Percentiles rank a stretch among this genome's conserved stretches.
phyloP scores from a whole-genome alignment of 2,888 invertebrate genomes.

The Arge pagana region DNA sequence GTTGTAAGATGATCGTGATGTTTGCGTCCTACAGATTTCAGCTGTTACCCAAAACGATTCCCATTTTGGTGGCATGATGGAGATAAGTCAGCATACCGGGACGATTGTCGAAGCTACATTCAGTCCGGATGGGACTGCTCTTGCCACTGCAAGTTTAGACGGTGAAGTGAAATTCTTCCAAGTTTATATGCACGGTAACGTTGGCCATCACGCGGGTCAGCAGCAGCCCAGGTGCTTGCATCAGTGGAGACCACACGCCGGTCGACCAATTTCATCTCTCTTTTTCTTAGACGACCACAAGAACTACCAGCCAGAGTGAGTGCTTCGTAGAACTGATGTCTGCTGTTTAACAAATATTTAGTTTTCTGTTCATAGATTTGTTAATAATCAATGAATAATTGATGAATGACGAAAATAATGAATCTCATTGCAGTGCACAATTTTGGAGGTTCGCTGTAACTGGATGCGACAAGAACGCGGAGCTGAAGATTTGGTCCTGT shows the following conservation, averaged over 20 bases:
- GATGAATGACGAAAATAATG: slow-evolving; percentile 5
- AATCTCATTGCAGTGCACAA: slow-evolving; percentile 63
- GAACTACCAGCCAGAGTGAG: slow-evolving; percentile 77
- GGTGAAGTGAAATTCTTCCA: slow-evolving; percentile 94
- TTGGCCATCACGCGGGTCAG: slow-evolving; percentile 53
- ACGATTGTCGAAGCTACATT: slow-evolving; percentile 84
- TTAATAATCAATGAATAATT: slow-evolving; percentile 13
- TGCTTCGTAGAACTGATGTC: slow-evolving; percentile 35
- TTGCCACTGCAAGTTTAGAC: slow-evolving; percentile 87
- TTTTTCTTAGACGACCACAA: slow-evolving; percentile 93
- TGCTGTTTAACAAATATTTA: slow-evolving; percentile 14
- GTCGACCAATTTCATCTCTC: slow-evolving; percentile 84
- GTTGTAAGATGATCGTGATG: slow-evolving; percentile 22
- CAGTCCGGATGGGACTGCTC: slow-evolving; percentile 92
- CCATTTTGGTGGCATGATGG: slow-evolving; percentile 54
- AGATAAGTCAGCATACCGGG: slow-evolving; percentile 65
- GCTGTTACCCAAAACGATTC: slow-evolving; percentile 44
- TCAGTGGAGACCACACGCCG: slow-evolving; percentile 91
- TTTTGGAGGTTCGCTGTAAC: slow-evolving; percentile 98
- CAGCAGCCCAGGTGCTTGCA: slow-evolving; percentile 80
- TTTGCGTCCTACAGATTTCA: slow-evolving; percentile 40
- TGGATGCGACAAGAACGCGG: slow-evolving; percentile 86
- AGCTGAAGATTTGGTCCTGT: slow-evolving; percentile 93
- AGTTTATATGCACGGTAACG: slow-evolving; percentile 71
- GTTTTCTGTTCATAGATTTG: slow-evolving; percentile 7